Conservation (phyloP, 92 coral and sea anemone genomes). For the Meandrina meandrites region DNA sequence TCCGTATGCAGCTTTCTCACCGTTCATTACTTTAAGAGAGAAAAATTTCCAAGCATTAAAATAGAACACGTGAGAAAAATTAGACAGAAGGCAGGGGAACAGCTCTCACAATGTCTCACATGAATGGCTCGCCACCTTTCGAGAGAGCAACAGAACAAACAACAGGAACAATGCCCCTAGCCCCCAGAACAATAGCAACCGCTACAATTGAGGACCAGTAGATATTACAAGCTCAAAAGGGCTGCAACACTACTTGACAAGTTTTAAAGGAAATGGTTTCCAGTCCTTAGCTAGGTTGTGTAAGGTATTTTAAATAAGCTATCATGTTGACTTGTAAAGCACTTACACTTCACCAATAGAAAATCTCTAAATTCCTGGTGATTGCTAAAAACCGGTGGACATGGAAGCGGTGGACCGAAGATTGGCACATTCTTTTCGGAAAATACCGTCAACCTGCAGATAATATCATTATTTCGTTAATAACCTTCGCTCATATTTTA, state of each 20-base stretch:
- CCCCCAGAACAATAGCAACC: too few species aligned
- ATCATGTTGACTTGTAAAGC: too few species aligned
- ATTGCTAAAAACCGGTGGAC: slow-evolving; percentile 84
- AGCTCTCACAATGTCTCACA: too few species aligned
- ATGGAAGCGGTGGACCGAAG: slow-evolving; percentile 98
- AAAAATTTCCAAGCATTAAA: neutral
- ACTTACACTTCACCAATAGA: slow-evolving; percentile 95
- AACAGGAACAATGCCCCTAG: too few species aligned
- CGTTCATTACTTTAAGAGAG: slow-evolving; percentile 81
- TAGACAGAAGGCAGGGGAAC: neutral
- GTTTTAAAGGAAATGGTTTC: neutral
- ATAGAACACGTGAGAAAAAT: neutral
- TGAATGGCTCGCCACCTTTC: too few species aligned
- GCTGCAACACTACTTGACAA: too few species aligned
- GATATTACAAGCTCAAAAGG: too few species aligned
- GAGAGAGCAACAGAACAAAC: too few species aligned
- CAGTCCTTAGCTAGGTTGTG: neutral
- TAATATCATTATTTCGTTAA: neutral
- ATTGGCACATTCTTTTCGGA: slow-evolving; percentile 95
- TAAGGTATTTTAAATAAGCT: neutral
- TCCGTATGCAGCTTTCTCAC: slow-evolving; percentile 95
- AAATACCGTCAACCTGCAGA: slow-evolving; percentile 80
- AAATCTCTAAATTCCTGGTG: slow-evolving; percentile 93
- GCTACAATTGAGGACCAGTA: too few species aligned
- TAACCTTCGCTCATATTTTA: neutral